phyloP scores from a whole-genome alignment of 2,113 vertebrate species.

The Trochalopteron elliotii region DNA sequence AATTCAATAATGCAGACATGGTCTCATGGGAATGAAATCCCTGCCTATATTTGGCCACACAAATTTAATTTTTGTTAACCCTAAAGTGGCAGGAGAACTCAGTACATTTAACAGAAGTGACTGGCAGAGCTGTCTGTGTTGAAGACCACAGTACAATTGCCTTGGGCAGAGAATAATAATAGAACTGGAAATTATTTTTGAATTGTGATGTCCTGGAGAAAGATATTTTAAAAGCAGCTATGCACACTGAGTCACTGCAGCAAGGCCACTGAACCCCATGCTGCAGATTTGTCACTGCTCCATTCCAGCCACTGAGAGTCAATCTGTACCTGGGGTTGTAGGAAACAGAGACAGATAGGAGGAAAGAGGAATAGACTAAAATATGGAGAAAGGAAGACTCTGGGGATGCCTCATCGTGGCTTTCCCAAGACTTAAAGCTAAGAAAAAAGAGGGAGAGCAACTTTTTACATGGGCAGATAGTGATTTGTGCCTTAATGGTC shows the following conservation, averaged over 20 bases:
- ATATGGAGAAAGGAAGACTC: background rate
- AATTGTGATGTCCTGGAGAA: slow-evolving; percentile 1
- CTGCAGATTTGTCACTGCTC: background rate
- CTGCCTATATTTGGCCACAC: slow-evolving; percentile 11
- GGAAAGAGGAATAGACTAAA: background rate
- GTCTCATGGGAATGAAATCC: slow-evolving; percentile 35
- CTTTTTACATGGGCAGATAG: background rate
- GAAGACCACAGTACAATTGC: background rate
- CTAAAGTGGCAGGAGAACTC: background rate
- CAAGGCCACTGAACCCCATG: background rate
- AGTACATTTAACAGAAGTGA: background rate
- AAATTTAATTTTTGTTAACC: slow-evolving; percentile 33
- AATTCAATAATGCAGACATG: slow-evolving; percentile 31
- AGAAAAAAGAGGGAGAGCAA: background rate
- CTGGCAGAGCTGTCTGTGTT: background rate
- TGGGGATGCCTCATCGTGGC: background rate
- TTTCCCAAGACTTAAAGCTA: background rate
- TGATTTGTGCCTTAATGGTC: background rate
- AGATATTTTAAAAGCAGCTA: background rate
- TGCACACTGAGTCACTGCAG: background rate
- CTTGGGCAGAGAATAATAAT: slow-evolving; percentile 31
- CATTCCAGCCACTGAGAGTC: background rate
- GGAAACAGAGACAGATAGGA: background rate
- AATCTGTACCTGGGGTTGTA: background rate
- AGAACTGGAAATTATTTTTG: slow-evolving; percentile 51